Evolutionary conservation across 2,113 vertebrate genomes (phyloP), one percentile per base, ranked within the genome.

Genomic region (Tachycineta bicolor): DNA sequence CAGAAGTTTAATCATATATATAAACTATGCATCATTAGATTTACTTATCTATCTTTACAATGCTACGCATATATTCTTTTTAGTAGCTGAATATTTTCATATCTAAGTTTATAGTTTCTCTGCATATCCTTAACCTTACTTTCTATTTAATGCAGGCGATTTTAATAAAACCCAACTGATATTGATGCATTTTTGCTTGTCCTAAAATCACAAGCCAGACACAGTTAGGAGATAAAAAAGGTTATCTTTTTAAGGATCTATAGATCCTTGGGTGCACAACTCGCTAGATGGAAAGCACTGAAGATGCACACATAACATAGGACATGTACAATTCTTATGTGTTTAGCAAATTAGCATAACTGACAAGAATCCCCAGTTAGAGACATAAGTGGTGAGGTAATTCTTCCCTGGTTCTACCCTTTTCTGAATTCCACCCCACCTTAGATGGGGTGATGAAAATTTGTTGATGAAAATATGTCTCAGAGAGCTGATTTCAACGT

Each of bases 281-380:
- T 55, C 0, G 0, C 11, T 26, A 39, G 19, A 18, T 15, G 49
- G 69, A 74, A 74, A 64, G 41, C 4, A 4, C 14, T 1, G 1
- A 55, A 55, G 49, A 55, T 55, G 18, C 23, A 56, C 50, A 33
- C 0, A 0, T 39, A 46, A 22, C 9, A 33, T 14, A 46, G 15
- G 55, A 7, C 0, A 0, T 19, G 8, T 23, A n/a, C 5, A 28
- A 64, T 64, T 73, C 33, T 33, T n/a, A 20, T 20, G 8, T 73
- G 18, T 64, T 55, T n/a, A 55, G 9, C 6, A 47, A 47, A 64
- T 47, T 5, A n/a, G 4, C 14, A 46, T 47, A 64, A 64, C 28
- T 47, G 58, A 22, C 39, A 46, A 55, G 9, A 64, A 64, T 37
- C 18, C 18, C 12, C 14, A 55, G 0, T 18, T 46, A 39, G 49